Evolutionary conservation across 2,797 vertebrate genomes (phyloP).

Genomic region (Tarsius wallacei): DNA sequence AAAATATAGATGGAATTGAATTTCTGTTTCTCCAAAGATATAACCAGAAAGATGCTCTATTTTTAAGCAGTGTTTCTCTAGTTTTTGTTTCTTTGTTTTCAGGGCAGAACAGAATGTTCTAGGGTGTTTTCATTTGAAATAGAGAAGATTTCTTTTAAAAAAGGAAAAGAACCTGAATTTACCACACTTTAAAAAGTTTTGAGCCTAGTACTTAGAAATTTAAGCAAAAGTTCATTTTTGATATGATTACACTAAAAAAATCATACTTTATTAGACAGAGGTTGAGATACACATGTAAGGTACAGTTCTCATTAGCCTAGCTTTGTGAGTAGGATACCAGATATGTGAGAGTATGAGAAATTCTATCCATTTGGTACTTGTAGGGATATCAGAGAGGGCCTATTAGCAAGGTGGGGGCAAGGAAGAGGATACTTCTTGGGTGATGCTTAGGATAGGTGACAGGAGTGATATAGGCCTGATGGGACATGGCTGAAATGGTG

Average conservation of each 20-base stretch:
- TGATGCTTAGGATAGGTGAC: neutral
- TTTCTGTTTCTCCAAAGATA: constrained; percentile 37
- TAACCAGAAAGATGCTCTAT: neutral
- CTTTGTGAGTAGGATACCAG: neutral
- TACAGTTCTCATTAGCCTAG: neutral
- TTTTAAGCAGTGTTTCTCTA: constrained; percentile 35
- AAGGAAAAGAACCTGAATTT: neutral
- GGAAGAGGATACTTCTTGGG: neutral
- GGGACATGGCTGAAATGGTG: neutral
- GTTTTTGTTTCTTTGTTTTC: neutral
- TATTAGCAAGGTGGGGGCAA: neutral
- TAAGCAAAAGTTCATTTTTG: neutral
- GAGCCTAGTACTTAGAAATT: neutral
- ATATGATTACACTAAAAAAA: neutral
- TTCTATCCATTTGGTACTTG: neutral
- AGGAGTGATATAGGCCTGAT: neutral
- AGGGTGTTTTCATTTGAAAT: constrained; percentile 64
- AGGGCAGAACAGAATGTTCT: neutral
- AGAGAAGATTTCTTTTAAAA: neutral
- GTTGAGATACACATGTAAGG: neutral
- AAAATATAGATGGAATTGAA: constrained; percentile 22
- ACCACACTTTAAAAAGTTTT: neutral
- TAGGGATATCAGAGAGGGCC: neutral
- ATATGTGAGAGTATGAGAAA: neutral
- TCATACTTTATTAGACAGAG: neutral